Evolutionary conservation across 2,113 vertebrate species (phyloP).

Genomic region (Ophthalmolycus amberensis): DNA sequence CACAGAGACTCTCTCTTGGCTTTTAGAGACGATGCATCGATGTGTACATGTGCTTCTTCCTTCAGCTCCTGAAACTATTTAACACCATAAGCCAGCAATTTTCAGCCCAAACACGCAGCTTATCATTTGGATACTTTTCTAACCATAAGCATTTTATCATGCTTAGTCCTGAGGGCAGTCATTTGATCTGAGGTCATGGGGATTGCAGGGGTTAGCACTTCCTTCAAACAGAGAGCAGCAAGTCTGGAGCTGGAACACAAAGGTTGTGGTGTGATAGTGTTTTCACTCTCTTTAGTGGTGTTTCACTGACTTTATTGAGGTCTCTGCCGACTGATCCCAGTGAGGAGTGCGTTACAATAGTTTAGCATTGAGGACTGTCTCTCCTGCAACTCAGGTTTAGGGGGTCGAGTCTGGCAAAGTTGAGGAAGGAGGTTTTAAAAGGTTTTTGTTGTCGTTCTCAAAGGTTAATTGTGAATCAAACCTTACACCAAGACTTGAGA

Average conservation of each 20-base stretch:
- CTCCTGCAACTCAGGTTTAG: constrained; percentile 10
- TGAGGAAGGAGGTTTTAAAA: background rate
- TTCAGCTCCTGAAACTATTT: constrained; percentile 4
- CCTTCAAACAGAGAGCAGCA: constrained; percentile 24
- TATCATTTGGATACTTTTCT: constrained; percentile 34
- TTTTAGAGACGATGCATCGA: background rate
- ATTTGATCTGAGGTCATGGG: constrained; percentile 45
- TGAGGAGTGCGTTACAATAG: constrained; percentile 8
- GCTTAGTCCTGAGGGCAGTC: constrained; percentile 21
- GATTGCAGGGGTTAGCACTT: constrained; percentile 31
- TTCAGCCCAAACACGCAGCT: background rate
- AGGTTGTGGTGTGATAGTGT: background rate
- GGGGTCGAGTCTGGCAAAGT: background rate
- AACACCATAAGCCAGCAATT: constrained; percentile 1
- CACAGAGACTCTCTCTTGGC: constrained; percentile 9
- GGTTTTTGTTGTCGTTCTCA: background rate
- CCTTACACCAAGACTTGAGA: background rate
- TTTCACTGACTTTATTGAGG: constrained; percentile 10
- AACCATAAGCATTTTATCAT: constrained; percentile 41
- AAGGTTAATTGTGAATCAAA: constrained; percentile 21
- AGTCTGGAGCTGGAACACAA: constrained; percentile 36
- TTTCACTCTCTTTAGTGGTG: background rate
- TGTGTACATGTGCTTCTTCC: background rate
- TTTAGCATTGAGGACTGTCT: constrained; percentile 18
- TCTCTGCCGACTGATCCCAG: constrained; percentile 19